phyloP scores from a whole-genome alignment of 2,113 vertebrate species.

The Anolis sagrei region DNA sequence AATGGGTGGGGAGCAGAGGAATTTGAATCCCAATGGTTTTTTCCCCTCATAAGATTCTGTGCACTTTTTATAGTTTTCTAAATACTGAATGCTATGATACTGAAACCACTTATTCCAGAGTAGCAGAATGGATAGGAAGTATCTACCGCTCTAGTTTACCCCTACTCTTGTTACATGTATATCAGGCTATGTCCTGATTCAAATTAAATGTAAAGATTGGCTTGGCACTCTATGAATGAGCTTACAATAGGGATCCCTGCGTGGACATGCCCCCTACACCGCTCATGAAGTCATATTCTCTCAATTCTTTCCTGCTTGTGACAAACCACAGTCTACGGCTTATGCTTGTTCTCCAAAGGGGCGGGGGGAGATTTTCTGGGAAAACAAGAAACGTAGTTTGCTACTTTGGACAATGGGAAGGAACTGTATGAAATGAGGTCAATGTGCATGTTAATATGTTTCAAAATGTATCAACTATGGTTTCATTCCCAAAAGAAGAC shows the following conservation, averaged over 20 bases:
- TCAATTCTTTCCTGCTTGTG: not conserved
- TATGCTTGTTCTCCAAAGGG: not conserved
- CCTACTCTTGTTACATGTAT: not conserved
- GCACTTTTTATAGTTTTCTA: slow-evolving; percentile 22
- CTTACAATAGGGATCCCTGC: not conserved
- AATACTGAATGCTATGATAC: slow-evolving; percentile 5
- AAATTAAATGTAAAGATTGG: not conserved
- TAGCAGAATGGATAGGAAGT: not conserved
- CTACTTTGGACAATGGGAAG: not conserved
- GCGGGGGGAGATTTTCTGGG: not conserved
- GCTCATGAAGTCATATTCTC: not conserved
- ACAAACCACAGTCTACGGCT: not conserved
- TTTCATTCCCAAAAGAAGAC: not conserved
- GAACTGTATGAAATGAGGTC: not conserved
- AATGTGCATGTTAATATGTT: not conserved
- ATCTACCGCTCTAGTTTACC: not conserved
- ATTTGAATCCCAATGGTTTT: slow-evolving; percentile 13
- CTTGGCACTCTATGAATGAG: not conserved
- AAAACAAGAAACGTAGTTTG: not conserved
- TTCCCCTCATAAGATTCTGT: slow-evolving; percentile 6
- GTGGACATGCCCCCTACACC: too few species aligned
- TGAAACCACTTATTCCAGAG: not conserved
- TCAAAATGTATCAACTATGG: not conserved
- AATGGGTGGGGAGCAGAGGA: not conserved
- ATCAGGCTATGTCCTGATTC: not conserved